A percentile compares a stretch with the other conserved stretches of the same genome.
These are phyloP conservation scores for Trachythela sp. DNA, from an alignment of 64 coral and sea anemone genomes.

Conservation along the genomic window DNA sequence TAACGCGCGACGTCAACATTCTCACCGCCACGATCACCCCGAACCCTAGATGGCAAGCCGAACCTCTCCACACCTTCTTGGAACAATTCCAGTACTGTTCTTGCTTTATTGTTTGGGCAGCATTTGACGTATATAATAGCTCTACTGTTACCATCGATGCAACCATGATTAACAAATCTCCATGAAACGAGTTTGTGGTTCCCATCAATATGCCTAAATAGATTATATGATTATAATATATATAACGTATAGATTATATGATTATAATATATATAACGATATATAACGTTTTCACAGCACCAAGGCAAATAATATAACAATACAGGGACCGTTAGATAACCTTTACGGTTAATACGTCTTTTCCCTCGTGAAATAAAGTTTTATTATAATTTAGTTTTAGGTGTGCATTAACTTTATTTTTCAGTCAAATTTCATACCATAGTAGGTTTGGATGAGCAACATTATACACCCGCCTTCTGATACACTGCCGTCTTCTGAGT, in stretches of 20 bases:
- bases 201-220: not conserved
- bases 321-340: too few relatives aligned
- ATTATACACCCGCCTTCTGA: conserved; percentile 12
- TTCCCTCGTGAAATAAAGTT: too few relatives aligned
- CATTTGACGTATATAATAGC: conserved; percentile 10
- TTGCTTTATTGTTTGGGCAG: not conserved
- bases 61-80: not conserved
- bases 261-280: too few relatives aligned
- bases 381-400: too few relatives aligned
- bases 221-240: not conserved
- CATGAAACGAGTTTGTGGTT: conserved; percentile 20
- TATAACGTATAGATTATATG: too few relatives aligned
- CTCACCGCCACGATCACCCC: not conserved
- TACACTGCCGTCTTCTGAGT: not conserved
- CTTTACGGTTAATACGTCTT: too few relatives aligned
- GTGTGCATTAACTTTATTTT: not conserved
- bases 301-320: too few relatives aligned
- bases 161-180: conserved; percentile 12
- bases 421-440: not conserved
- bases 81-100: conserved; percentile 1
- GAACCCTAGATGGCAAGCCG: not conserved
- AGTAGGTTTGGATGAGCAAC: conserved; percentile 13
- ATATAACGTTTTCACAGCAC: too few relatives aligned
- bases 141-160: conserved; percentile 7
- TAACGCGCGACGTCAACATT: not conserved